Evolutionary conservation across 2,797 vertebrate species (phyloP).

Genomic region (Mus minutoides): DNA sequence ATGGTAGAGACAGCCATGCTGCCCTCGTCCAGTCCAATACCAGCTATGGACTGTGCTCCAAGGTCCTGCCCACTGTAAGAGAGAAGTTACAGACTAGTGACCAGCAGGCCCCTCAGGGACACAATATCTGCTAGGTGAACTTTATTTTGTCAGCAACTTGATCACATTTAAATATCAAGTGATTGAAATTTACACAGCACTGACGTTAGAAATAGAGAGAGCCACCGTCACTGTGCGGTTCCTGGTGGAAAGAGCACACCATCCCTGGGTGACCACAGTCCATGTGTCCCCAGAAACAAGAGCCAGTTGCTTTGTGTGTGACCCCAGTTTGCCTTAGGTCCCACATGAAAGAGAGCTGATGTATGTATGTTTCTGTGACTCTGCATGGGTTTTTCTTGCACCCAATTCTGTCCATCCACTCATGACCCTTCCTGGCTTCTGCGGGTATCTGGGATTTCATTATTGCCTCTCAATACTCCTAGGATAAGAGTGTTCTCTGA

Average conservation of each 20-base stretch:
- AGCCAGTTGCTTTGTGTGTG: background rate
- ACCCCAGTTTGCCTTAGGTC: background rate
- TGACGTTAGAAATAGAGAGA: background rate
- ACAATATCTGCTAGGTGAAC: background rate
- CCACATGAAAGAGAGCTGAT: background rate
- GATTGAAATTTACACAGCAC: background rate
- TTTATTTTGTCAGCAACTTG: slow-evolving; percentile 26
- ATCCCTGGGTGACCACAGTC: background rate
- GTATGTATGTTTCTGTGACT: background rate
- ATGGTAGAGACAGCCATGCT: background rate
- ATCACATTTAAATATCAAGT: slow-evolving; percentile 44
- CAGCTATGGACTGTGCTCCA: background rate
- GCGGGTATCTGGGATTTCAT: background rate
- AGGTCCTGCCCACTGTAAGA: background rate
- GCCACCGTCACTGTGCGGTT: fast-evolving
- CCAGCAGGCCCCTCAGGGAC: background rate
- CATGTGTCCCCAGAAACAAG: background rate
- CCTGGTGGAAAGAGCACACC: background rate
- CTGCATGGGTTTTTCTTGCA: background rate
- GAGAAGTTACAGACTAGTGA: background rate
- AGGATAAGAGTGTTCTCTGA: background rate
- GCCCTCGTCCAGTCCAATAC: background rate
- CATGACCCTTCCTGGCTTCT: background rate
- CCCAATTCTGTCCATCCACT: background rate
- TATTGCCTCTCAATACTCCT: background rate